Percentiles rank a stretch among this genome's conserved stretches.
Conservation (phyloP, 2,113 vertebrate species). For the Mellivora capensis region DNA sequence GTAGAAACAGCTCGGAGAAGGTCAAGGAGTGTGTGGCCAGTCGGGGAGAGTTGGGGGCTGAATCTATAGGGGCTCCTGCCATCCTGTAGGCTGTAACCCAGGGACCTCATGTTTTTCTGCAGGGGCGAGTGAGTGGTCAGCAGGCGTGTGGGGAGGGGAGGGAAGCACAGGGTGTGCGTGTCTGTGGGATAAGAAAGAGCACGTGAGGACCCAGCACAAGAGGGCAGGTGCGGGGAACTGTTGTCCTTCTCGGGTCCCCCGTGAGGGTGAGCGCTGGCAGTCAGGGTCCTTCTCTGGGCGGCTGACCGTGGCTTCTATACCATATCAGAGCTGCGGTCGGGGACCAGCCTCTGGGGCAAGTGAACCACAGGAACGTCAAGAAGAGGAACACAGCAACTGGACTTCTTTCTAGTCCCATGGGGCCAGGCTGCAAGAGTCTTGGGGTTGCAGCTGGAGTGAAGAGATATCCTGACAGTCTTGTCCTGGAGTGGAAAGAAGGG, state of each 20-base stretch:
- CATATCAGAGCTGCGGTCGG: fast-evolving
- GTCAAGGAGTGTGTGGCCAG: fast-evolving
- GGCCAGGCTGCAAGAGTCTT: fast-evolving
- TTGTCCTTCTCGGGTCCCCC: neutral
- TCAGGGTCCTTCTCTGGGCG: neutral
- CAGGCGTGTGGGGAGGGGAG: fast-evolving
- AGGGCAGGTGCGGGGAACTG: neutral
- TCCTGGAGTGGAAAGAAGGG: neutral
- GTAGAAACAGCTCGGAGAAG: neutral
- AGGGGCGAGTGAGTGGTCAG: neutral
- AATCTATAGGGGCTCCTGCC: neutral
- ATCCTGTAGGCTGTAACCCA: no score
- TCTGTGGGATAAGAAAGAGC: fast-evolving
- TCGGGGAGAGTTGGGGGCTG: neutral
- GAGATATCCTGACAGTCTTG: neutral
- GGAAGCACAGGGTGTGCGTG: fast-evolving
- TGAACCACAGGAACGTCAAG: fast-evolving
- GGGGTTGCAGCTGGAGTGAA: neutral
- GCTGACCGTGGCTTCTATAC: neutral
- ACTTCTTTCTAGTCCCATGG: no score
- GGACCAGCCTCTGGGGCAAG: neutral
- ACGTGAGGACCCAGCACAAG: fast-evolving
- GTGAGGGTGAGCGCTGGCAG: no score
- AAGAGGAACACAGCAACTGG: neutral
- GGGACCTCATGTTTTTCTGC: neutral